Evolutionary conservation across 2,888 invertebrate genomes (phyloP).

Genomic region (Drosophila borborema): DNA sequence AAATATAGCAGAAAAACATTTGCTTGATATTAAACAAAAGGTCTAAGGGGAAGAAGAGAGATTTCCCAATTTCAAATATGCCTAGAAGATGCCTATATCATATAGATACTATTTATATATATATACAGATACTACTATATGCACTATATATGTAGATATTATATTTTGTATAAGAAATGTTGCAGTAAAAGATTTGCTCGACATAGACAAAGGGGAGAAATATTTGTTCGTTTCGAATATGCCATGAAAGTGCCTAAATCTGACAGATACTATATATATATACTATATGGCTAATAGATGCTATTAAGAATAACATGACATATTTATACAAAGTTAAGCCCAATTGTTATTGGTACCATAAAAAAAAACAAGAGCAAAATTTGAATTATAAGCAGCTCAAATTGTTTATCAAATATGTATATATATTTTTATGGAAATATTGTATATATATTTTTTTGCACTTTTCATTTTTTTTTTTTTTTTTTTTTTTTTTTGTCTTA

Average conservation of each 20-base stretch:
- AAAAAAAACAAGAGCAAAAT: not conserved
- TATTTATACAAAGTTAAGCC: not conserved
- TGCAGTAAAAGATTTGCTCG: no score
- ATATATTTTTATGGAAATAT: slow-evolving; percentile 20
- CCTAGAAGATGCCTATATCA: no score
- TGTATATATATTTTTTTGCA: slow-evolving; percentile 41
- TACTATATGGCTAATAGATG: not conserved
- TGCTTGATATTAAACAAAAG: no score
- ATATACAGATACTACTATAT: not conserved
- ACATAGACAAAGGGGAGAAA: not conserved
- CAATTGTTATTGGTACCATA: not conserved
- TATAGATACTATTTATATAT: not conserved
- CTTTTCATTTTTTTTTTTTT: slow-evolving; percentile 19
- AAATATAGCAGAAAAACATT: not conserved
- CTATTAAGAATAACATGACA: not conserved
- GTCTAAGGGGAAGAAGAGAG: no score
- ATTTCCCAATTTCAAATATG: no score
- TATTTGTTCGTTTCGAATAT: not conserved
- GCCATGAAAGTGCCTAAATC: not conserved
- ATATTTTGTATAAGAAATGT: no score
- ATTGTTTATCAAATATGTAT: not conserved
- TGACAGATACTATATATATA: not conserved
- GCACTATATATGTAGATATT: no score
- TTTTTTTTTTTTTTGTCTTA: slow-evolving; percentile 15
- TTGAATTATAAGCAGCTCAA: not conserved